phyloP scores from a whole-genome alignment of 2,888 invertebrate species.

The Chouioia cunea region DNA sequence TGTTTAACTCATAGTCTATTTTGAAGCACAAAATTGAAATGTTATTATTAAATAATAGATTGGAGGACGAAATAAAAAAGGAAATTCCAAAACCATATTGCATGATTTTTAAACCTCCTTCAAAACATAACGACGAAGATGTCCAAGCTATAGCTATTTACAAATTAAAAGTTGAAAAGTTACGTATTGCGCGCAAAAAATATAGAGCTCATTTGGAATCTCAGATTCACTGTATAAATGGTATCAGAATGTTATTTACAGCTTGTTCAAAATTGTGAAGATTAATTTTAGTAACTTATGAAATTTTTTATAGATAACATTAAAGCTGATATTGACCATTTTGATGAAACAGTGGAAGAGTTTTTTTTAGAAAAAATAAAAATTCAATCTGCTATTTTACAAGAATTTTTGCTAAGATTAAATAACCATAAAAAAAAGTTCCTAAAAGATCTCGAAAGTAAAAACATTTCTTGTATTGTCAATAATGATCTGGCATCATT shows the following conservation, averaged over 20 bases:
- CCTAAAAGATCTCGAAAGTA: background rate
- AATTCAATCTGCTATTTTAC: conserved; percentile 79
- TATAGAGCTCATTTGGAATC: conserved; percentile 80
- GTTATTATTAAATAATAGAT: conserved; percentile 69
- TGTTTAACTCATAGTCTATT: background rate
- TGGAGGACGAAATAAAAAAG: conserved; percentile 91
- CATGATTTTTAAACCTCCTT: conserved; percentile 72
- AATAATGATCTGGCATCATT: conserved; percentile 62
- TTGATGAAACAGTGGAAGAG: conserved; percentile 73
- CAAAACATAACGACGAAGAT: conserved; percentile 82
- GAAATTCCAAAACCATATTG: conserved; percentile 83
- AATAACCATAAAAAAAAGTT: conserved; percentile 56
- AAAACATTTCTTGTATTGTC: conserved; percentile 14
- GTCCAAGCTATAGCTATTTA: conserved; percentile 77
- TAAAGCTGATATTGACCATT: conserved; percentile 72
- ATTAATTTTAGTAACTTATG: background rate
- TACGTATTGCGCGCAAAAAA: conserved; percentile 80
- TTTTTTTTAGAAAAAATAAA: conserved; percentile 72
- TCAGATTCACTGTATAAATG: conserved; percentile 77
- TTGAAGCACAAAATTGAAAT: background rate
- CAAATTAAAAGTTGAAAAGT: conserved; percentile 76
- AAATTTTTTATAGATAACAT: conserved; percentile 62
- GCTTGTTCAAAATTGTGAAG: conserved; percentile 5
- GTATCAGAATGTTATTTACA: conserved; percentile 42
- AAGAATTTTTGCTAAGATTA: conserved; percentile 75